Conservation (phyloP, 2,797 vertebrate species). For the Chiropotes sagulatus region DNA sequence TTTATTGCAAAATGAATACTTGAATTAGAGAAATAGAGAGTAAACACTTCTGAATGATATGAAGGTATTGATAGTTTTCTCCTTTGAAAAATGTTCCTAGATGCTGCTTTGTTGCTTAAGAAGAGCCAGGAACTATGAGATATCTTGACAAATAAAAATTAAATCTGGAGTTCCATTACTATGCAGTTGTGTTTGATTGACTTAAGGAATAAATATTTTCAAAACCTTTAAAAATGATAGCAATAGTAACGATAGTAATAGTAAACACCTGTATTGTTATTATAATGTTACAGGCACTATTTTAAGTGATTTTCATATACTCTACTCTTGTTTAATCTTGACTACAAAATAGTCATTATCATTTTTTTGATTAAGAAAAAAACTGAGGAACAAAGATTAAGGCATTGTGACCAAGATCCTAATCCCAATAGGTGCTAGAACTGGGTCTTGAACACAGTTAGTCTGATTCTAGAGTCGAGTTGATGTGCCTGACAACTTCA, state of each 20-base stretch:
- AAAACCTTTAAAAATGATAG: not conserved
- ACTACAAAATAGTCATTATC: not conserved
- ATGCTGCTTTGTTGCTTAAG: not conserved
- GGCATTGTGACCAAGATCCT: not conserved
- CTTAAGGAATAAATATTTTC: not conserved
- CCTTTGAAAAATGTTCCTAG: not conserved
- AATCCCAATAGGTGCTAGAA: not conserved
- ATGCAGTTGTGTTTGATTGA: not conserved
- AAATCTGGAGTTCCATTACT: not conserved
- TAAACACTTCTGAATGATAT: not conserved
- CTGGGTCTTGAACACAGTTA: not conserved
- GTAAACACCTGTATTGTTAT: not conserved
- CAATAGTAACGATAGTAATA: not conserved
- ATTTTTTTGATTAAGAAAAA: not conserved
- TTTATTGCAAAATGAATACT: not conserved
- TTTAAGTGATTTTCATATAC: not conserved
- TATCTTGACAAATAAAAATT: not conserved
- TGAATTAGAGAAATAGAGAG: not conserved
- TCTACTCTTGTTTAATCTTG: not conserved
- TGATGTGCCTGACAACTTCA: not conserved
- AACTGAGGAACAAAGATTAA: not conserved
- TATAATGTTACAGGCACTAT: not conserved
- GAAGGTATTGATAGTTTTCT: not conserved
- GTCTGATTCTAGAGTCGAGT: not conserved
- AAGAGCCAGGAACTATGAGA: not conserved